Evolutionary conservation across 1,140 invertebrate genomes (phyloP), one percentile per base, ranked within the genome.

Genomic region (Oppia nitens): DNA sequence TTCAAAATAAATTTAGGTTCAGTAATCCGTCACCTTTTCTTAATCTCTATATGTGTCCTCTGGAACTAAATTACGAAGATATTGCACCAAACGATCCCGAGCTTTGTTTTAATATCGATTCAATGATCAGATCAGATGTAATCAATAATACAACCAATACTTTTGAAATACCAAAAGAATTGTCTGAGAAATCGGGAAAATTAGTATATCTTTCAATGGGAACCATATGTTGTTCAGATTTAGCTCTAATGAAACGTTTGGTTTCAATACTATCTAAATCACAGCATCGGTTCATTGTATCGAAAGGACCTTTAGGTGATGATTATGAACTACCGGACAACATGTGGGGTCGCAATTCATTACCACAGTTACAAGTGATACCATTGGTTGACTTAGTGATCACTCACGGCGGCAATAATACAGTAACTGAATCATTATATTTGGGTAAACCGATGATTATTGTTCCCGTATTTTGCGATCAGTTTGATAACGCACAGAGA

Each of bases 161-260:
- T 40, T 60, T 61, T 40, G 14, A 17, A 0, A 40, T 40, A 4
- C 60, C 47, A 0, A 25, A 59, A 21, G 20, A 53, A 28, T 25
- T 60, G 3, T 11, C n/a, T 0, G 45, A 28, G 4, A 60, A 59
- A 54, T 40, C 48, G 11, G 53, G 49, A 14, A 47, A 48, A 26
- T 29, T 63, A 21, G 63, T 63, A 17, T 63, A 59, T 24, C 29
- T 62, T 1, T 62, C 52, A 26, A n/a, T 63, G 2, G 61, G 57
- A 3, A 53, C 54, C 11, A 6, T 50, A 25, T 48, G 66, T 65
- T 65, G 51, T 67, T 17, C 45, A 63, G 27, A 66, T 64, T 4
- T 62, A 1, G 45, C 17, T n/a, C 26, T 60, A 17, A 60, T 60
- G 60, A 60, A 60, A 59, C 14, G 55, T 27, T 32, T 60, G 23